Percentiles rank a stretch among this genome's conserved stretches.
Evolutionary conservation across 2,113 vertebrate genomes (phyloP).

Genomic region (Octodon degus): DNA sequence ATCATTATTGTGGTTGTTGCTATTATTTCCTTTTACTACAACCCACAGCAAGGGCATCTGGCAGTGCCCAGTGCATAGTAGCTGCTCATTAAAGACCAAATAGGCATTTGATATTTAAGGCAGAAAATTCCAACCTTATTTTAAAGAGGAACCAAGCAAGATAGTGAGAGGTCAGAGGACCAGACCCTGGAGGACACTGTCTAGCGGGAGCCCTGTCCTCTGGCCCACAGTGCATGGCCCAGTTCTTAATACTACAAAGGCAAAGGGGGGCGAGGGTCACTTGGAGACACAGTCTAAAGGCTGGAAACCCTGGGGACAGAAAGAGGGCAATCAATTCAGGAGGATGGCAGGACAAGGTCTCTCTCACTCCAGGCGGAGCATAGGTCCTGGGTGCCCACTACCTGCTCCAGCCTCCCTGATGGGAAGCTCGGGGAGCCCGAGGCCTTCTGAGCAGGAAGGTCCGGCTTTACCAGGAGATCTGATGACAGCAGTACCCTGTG

Average conservation of each 20-base stretch:
- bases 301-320: not conserved
- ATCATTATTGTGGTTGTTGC: not conserved
- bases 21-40: not conserved
- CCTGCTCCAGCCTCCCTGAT: not conserved
- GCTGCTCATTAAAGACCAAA: slow-evolving; percentile 49
- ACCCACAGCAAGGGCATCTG: not conserved
- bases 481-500: fast-evolving
- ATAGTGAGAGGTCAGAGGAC: not conserved
- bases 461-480: fast-evolving
- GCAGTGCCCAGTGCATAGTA: not conserved
- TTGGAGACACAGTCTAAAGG: not conserved
- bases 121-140: not conserved
- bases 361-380: not conserved
- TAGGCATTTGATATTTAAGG: not conserved
- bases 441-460: fast-evolving
- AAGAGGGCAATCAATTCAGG: not conserved
- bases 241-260: not conserved
- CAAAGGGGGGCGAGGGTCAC: fast-evolving
- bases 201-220: not conserved
- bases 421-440: not conserved
- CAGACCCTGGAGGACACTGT: fast-evolving
- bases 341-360: not conserved
- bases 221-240: not conserved
- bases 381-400: no score
- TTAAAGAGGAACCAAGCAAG: not conserved